Conservation (phyloP, 2,113 vertebrate species). For the Herpetotheres cachinnans region DNA sequence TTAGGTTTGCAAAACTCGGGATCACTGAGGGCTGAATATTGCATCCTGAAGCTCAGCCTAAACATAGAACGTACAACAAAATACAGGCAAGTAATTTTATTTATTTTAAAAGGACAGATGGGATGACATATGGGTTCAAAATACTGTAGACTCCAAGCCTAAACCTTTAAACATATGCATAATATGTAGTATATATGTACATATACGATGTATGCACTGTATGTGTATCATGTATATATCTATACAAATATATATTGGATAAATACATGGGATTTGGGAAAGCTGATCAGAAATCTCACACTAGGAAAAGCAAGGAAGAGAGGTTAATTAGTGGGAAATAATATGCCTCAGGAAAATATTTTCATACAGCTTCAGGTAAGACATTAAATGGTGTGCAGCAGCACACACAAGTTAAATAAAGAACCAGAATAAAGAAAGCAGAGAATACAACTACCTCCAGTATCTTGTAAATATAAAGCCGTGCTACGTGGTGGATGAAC, state of each 20-base stretch:
- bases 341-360: not conserved
- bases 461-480: not conserved
- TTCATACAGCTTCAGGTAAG: not conserved
- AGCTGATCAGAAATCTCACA: not conserved
- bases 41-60: not conserved
- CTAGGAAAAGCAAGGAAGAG: not conserved
- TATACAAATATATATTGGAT: not conserved
- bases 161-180: not conserved
- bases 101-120: not conserved
- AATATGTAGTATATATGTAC: not conserved
- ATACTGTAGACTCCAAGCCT: not conserved
- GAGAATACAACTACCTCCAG: not conserved
- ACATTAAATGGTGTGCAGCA: not conserved
- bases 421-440: not conserved
- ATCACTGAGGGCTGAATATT: not conserved
- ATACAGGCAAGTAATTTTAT: not conserved
- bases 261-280: not conserved
- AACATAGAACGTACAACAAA: not conserved
- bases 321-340: not conserved
- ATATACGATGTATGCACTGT: not conserved
- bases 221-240: not conserved
- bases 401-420: not conserved
- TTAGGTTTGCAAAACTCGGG: not conserved
- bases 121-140: conserved; percentile 44
- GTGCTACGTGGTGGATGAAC: not conserved